A percentile compares a stretch with the other conserved stretches of the same genome.
These are phyloP conservation scores for Drosophila anceps DNA, from an alignment of 2,888 invertebrate genomes.

Conservation along the genomic window DNA sequence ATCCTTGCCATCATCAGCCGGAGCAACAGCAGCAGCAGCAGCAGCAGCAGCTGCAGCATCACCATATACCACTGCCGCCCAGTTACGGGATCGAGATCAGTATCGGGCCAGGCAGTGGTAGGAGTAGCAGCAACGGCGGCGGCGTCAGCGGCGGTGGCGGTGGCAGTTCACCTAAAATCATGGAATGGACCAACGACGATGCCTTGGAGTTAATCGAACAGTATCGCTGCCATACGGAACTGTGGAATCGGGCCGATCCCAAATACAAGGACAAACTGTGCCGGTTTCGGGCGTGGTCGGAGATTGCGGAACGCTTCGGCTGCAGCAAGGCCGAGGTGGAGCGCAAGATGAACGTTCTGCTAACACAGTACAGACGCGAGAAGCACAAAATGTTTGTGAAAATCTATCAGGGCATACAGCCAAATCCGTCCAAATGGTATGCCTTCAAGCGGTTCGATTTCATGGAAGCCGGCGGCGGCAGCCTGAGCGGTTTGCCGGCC, in stretches of 20 bases:
- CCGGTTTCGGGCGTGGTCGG: slow-evolving; percentile 84
- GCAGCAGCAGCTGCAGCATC: slow-evolving; percentile 7
- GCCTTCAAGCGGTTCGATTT: slow-evolving; percentile 84
- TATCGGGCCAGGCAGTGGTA: slow-evolving; percentile 23
- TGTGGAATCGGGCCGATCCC: slow-evolving; percentile 85
- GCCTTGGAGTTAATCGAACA: slow-evolving; percentile 84
- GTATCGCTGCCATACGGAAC: slow-evolving; percentile 83
- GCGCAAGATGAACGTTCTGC: slow-evolving; percentile 84
- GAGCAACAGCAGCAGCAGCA: slow-evolving; percentile 12
- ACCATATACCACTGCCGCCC: slow-evolving; percentile 64
- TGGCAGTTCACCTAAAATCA: slow-evolving; percentile 71
- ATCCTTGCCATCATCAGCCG: slow-evolving; percentile 26
- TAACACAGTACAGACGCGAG: slow-evolving; percentile 84
- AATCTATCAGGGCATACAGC: slow-evolving; percentile 84
- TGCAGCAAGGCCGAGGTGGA: slow-evolving; percentile 85
- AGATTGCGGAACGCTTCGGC: slow-evolving; percentile 84
- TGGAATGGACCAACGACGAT: slow-evolving; percentile 85
- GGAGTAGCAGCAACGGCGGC: slow-evolving; percentile 6
- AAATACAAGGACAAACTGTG: slow-evolving; percentile 85
- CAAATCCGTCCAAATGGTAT: slow-evolving; percentile 85
- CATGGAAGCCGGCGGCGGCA: slow-evolving; percentile 83
- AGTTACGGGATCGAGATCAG: slow-evolving; percentile 23
- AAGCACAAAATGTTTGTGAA: slow-evolving; percentile 84
- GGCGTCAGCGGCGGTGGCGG: slow-evolving; percentile 30
- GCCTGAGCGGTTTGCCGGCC: slow-evolving; percentile 56